A percentile compares a stretch with the other conserved stretches of the same genome.
These are phyloP conservation scores for Limnothrissa miodon DNA, from an alignment of 2,113 vertebrate genomes.

Conservation along the genomic window DNA sequence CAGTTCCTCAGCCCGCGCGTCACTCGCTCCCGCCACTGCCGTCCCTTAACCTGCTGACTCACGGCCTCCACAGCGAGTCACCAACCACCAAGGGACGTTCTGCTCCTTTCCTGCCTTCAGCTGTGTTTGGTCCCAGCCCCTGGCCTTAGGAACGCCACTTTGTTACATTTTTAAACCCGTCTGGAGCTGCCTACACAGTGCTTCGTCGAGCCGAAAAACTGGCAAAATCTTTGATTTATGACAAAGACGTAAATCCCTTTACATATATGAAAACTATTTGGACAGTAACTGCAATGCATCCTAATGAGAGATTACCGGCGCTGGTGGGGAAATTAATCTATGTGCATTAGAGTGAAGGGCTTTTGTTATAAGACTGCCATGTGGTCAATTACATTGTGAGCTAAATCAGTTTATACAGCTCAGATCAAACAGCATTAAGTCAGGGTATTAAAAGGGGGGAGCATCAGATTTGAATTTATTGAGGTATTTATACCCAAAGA, in stretches of 20 bases:
- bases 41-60: neutral
- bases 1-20: neutral
- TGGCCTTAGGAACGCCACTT: neutral
- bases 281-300: neutral
- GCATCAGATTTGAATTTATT: neutral
- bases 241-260: neutral
- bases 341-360: neutral
- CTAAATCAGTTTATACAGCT: neutral
- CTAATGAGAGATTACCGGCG: neutral
- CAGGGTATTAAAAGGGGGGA: neutral
- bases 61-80: neutral
- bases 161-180: neutral
- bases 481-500: neutral
- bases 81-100: neutral
- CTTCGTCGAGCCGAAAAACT: neutral
- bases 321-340: neutral
- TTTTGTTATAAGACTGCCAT: neutral
- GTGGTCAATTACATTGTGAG: constrained; percentile 14
- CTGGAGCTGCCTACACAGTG: neutral
- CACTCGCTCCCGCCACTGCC: neutral
- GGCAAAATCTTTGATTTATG: constrained; percentile 10
- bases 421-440: constrained; percentile 6
- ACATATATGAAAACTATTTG: constrained; percentile 9
- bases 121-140: neutral
- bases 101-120: neutral